phyloP scores from a whole-genome alignment of 2,888 invertebrate species.

The Calliphora vomitoria region DNA sequence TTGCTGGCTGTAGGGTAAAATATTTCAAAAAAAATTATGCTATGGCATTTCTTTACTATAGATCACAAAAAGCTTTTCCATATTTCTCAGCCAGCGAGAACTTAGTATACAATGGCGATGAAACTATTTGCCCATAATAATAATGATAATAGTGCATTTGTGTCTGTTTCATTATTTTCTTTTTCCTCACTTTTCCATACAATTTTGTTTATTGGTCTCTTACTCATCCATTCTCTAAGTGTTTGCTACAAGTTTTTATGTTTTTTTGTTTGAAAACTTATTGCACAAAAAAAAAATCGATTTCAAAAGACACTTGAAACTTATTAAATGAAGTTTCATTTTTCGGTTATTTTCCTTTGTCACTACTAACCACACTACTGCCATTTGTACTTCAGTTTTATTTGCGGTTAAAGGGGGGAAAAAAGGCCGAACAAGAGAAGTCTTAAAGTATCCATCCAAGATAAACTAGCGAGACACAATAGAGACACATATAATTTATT shows the following conservation, averaged over 20 bases:
- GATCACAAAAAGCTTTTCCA: neutral
- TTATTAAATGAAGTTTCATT: constrained; percentile 64
- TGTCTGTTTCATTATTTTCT: constrained; percentile 36
- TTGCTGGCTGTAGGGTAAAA: constrained; percentile 16
- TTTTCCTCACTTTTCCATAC: neutral
- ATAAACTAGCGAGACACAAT: constrained; percentile 65
- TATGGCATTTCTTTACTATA: neutral
- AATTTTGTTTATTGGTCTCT: constrained; percentile 33
- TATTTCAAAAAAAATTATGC: neutral
- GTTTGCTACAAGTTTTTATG: constrained; percentile 38
- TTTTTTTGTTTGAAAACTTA: constrained; percentile 19
- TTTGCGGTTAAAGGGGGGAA: constrained; percentile 18
- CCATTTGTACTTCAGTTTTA: constrained; percentile 1
- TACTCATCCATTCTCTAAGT: constrained; percentile 38
- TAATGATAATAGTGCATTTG: constrained; percentile 46
- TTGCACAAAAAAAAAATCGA: constrained; percentile 55
- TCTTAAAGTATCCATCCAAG: constrained; percentile 41
- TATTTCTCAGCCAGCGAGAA: neutral
- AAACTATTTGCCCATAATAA: constrained; percentile 47
- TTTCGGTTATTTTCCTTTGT: constrained; percentile 47
- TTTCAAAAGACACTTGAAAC: constrained; percentile 67
- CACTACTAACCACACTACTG: neutral
- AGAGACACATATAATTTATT: constrained; percentile 70
- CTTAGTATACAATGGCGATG: neutral
- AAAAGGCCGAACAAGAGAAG: neutral